Percentiles rank a stretch among this genome's conserved stretches.
phyloP scores from a whole-genome alignment of 2,113 vertebrate genomes.

The Gymnocephalus cernua region DNA sequence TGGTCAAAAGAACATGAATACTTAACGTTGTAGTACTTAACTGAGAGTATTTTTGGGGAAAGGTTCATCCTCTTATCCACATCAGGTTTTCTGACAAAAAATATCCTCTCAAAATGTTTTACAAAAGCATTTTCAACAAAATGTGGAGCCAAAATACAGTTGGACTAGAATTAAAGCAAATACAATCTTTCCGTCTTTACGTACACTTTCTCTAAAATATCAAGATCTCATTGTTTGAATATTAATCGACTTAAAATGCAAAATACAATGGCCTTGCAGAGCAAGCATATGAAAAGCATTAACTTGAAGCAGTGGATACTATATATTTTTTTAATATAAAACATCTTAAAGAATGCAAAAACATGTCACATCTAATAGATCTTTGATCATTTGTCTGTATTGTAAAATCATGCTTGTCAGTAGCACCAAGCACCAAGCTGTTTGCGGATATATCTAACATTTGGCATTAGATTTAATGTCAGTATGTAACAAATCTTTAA shows the following conservation, averaged over 20 bases:
- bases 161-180: constrained; percentile 45
- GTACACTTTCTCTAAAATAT: constrained; percentile 26
- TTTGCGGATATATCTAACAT: constrained; percentile 11
- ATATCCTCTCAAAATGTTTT: constrained; percentile 15
- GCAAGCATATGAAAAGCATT: not conserved
- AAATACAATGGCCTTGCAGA: not conserved
- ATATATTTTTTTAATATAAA: constrained; percentile 17
- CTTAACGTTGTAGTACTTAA: constrained; percentile 14
- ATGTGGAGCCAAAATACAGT: constrained; percentile 19
- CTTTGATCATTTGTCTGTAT: constrained; percentile 10
- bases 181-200: constrained; percentile 69
- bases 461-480: constrained; percentile 31
- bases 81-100: not conserved
- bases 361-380: not conserved
- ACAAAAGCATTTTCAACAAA: constrained; percentile 16
- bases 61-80: constrained; percentile 3
- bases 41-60: constrained; percentile 18
- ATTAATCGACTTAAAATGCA: constrained; percentile 6
- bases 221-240: not conserved
- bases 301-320: constrained; percentile 4
- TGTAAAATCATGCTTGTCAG: constrained; percentile 3
- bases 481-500: constrained; percentile 26
- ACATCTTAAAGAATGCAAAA: constrained; percentile 32
- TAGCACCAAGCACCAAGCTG: not conserved
- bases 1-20: constrained; percentile 19